Conservation (phyloP, 2,797 vertebrate species). For the Platyrinchus mystaceus region DNA sequence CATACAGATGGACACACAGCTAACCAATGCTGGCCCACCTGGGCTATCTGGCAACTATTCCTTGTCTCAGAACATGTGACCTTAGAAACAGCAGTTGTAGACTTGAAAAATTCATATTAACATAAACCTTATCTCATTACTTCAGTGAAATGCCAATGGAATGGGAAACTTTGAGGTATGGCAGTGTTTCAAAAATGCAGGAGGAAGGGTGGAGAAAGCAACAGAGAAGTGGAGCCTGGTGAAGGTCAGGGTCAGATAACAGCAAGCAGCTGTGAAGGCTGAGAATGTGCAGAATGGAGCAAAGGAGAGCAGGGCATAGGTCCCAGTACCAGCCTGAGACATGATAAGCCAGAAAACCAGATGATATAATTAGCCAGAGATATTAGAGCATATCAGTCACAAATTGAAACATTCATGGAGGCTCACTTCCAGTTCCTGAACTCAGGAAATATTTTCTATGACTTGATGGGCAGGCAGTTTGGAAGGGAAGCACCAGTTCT, state of each 20-base stretch:
- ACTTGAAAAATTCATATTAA: not conserved
- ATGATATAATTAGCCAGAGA: not conserved
- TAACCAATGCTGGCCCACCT: not conserved
- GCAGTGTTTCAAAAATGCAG: not conserved
- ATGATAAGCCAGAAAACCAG: not conserved
- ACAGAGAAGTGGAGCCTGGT: not conserved
- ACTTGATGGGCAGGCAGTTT: not conserved
- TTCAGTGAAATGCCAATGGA: not conserved
- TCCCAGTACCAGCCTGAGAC: not conserved
- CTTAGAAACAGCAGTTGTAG: not conserved
- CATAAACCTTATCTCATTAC: not conserved
- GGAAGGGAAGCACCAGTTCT: not conserved
- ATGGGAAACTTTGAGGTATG: not conserved
- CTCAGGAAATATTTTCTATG: not conserved
- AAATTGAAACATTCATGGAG: not conserved
- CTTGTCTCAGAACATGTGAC: not conserved
- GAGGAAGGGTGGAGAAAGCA: not conserved
- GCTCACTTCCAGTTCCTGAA: not conserved
- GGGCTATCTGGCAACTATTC: not conserved
- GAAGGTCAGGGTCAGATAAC: not conserved
- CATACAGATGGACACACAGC: not conserved
- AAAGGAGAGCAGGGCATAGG: not conserved
- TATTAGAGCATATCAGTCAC: not conserved
- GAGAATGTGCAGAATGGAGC: not conserved
- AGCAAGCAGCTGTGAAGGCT: not conserved